Base-by-base conservation (phyloP, 30 jellyfish, hydroid and myxozoan species). In the Haliclystus octoradiatus region DNA sequence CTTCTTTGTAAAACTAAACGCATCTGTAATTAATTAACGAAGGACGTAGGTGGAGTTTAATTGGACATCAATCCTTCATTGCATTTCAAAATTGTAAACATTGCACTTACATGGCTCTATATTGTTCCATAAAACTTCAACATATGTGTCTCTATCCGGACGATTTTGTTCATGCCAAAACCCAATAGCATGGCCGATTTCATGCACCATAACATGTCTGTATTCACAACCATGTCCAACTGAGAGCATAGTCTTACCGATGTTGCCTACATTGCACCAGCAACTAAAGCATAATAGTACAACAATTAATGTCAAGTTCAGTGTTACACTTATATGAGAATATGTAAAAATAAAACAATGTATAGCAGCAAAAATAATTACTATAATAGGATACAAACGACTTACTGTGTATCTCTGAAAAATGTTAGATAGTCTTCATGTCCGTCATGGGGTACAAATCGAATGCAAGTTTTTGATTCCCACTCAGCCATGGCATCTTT, bases 101-200 rank as follows among this genome's bases (percentile, higher is more conserved):
- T n/a, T n/a, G n/a, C n/a, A n/a, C n/a, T n/a, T n/a, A n/a, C n/a
- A n/a, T n/a, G n/a, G n/a, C n/a, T n/a, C n/a, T n/a, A n/a, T n/a
- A n/a, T n/a, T n/a, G n/a, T n/a, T n/a, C n/a, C n/a, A n/a, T n/a
- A n/a, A n/a, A n/a, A n/a, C n/a, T n/a, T n/a, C n/a, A n/a, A n/a
- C n/a, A n/a, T n/a, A n/a, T n/a, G n/a, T n/a, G n/a, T n/a, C n/a
- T n/a, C n/a, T n/a, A n/a, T n/a, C n/a, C n/a, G n/a, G n/a, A n/a
- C n/a, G n/a, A n/a, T n/a, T n/a, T n/a, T n/a, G n/a, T n/a, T n/a
- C n/a, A n/a, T n/a, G n/a, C n/a, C n/a, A n/a, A n/a, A n/a, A n/a
- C n/a, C n/a, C n/a, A n/a, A n/a, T n/a, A n/a, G n/a, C n/a, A n/a
- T 84, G 96, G 46, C 96, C 96, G 34, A 84, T 77, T 68, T 84